Evolutionary conservation across 2,888 invertebrate genomes (phyloP), one percentile per base, ranked within the genome.

Genomic region (Actias luna): DNA sequence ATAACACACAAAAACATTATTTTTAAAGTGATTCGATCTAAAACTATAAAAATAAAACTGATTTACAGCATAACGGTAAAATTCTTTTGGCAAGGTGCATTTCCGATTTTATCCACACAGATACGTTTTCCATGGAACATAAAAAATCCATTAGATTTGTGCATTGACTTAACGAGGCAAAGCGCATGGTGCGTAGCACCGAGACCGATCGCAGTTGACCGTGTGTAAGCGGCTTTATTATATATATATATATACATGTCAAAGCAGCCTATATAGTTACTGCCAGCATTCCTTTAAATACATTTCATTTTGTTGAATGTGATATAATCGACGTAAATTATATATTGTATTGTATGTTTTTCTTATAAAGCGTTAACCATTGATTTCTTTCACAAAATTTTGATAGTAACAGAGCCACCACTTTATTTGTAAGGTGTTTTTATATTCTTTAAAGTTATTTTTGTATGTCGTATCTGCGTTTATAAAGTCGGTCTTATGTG

Each of bases 71-170:
- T 63, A 68, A 63, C 70, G 69, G 70, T 72, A 76, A 77, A 80
- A 80, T 78, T 69, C 77, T 80, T 82, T 87, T 84, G 82, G 84
- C 83, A 82, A 83, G 80, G 76, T 83, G 78, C 81, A 79, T 82
- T 80, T 79, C 71, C 79, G 77, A 78, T 83, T 85, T 85, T 79
- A 82, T 83, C 80, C 81, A 84, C 82, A 80, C 83, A 73, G 77
- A 70, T 77, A 78, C 77, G n/a, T 74, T 79, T 82, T 83, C 78
- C 69, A 73, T 78, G 76, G 72, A 83, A 86, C 87, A 87, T 84
- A 87, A 87, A 87, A 87, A 87, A 79, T 84, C 87, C 87, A 88
- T 87, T 87, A 88, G 85, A 85, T 85, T 84, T 83, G 83, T 84
- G 84, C 84, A 83, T 77, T 80, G 80, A 80, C 82, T 75, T 77